A percentile compares a stretch with the other conserved stretches of the same genome.
Evolutionary conservation across 2,888 invertebrate genomes (phyloP).

Genomic region (Myopa testacea): DNA sequence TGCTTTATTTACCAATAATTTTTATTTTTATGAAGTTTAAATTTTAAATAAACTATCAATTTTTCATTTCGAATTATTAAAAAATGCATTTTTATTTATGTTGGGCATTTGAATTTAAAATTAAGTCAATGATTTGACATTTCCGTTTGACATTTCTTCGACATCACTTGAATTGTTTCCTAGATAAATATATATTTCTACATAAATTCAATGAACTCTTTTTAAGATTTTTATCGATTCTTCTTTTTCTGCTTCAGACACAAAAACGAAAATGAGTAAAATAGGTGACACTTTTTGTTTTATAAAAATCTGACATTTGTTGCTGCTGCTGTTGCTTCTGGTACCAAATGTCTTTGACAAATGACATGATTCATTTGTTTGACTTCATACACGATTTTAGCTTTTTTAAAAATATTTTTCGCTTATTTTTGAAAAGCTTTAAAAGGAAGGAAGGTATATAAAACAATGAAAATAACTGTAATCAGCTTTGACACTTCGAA

Average conservation of each 20-base stretch:
- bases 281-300: not conserved
- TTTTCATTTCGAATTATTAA: not conserved
- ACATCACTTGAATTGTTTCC: not conserved
- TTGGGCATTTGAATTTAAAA: not conserved
- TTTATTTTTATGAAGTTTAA: too few relatives aligned
- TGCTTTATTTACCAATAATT: too few relatives aligned
- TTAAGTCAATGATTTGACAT: not conserved
- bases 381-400: not conserved
- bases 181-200: not conserved
- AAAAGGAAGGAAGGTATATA: not conserved
- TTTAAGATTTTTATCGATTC: not conserved
- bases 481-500: not conserved
- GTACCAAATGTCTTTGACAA: not conserved
- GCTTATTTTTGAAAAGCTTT: not conserved
- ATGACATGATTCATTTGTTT: constrained; percentile 10
- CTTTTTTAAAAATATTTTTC: not conserved
- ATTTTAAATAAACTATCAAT: not conserved
- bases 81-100: not conserved
- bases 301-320: constrained; percentile 18
- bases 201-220: not conserved
- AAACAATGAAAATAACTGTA: not conserved
- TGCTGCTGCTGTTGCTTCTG: not conserved
- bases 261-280: not conserved
- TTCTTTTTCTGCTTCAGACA: constrained; percentile 15
- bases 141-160: not conserved